Percentiles rank a stretch among this genome's conserved stretches.
Conservation (phyloP, 2,888 invertebrate genomes). For the Kuschelorhynchus macadamiae region DNA sequence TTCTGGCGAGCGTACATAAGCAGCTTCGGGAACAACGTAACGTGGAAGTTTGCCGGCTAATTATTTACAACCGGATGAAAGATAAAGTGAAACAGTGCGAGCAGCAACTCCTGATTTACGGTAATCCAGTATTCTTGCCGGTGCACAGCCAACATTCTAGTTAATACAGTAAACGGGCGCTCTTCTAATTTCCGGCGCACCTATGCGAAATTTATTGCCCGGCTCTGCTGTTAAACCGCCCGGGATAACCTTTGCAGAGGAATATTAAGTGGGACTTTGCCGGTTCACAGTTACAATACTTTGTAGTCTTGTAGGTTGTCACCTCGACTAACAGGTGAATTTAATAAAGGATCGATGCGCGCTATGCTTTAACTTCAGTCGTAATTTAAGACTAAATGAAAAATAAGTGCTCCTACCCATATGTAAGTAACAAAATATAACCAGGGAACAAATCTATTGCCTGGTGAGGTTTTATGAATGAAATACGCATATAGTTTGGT, state of each 20-base stretch:
- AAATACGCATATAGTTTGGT: no score
- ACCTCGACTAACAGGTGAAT: no score
- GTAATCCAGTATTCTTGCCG: constrained; percentile 49
- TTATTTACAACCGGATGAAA: constrained; percentile 49
- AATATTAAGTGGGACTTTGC: constrained; percentile 8
- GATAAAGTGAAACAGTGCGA: constrained; percentile 48
- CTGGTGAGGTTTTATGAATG: no score
- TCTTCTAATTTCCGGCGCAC: constrained; percentile 47
- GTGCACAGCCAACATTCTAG: constrained; percentile 41
- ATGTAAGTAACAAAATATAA: no score
- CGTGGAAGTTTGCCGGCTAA: constrained; percentile 21
- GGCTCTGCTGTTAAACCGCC: constrained; percentile 30
- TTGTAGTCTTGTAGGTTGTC: neutral
- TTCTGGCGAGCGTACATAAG: no score
- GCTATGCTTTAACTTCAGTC: no score
- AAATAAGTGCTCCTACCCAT: no score
- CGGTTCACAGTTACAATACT: neutral
- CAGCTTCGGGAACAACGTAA: no score
- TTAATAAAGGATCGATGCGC: no score
- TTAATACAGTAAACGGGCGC: constrained; percentile 46
- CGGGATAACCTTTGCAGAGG: constrained; percentile 30
- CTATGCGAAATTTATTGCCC: constrained; percentile 39
- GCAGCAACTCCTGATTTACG: constrained; percentile 45
- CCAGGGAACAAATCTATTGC: no score
- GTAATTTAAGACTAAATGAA: no score